A percentile compares a stretch with the other conserved stretches of the same genome.
phyloP scores from a whole-genome alignment of 2,888 invertebrate species.

The Conomelus anceps region DNA sequence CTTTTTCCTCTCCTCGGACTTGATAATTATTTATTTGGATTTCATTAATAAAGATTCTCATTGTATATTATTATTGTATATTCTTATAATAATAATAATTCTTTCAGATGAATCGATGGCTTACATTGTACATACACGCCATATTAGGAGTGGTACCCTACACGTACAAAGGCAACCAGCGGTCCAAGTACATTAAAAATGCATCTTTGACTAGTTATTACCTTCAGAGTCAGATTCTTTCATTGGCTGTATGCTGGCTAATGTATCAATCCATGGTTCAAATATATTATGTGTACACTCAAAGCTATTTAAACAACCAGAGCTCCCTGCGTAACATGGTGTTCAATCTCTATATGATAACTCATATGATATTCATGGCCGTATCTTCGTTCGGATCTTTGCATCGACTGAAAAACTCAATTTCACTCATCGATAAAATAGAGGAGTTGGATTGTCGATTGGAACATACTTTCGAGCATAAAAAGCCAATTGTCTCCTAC shows the following conservation, averaged over 20 bases:
- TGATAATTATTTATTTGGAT: too few species aligned
- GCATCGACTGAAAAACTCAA: background rate
- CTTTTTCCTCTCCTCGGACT: too few species aligned
- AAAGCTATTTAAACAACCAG: background rate
- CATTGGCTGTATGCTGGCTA: background rate
- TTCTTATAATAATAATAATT: too few species aligned
- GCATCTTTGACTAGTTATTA: background rate
- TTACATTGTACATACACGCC: background rate
- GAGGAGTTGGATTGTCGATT: background rate
- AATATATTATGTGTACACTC: background rate
- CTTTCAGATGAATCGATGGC: background rate
- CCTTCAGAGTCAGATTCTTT: background rate
- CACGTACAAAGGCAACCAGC: background rate
- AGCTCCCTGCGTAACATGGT: background rate
- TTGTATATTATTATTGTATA: too few species aligned
- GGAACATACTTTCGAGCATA: background rate
- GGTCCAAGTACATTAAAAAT: background rate
- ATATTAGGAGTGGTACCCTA: background rate
- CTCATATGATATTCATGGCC: background rate
- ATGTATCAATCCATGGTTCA: background rate
- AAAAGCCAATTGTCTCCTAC: background rate
- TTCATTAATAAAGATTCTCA: too few species aligned
- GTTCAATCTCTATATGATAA: background rate
- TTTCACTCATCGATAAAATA: background rate
- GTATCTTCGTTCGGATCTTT: background rate